Evolutionary conservation across 2,888 invertebrate species (phyloP), one percentile per base, ranked within the genome.

Genomic region (Eupithecia subumbrata): DNA sequence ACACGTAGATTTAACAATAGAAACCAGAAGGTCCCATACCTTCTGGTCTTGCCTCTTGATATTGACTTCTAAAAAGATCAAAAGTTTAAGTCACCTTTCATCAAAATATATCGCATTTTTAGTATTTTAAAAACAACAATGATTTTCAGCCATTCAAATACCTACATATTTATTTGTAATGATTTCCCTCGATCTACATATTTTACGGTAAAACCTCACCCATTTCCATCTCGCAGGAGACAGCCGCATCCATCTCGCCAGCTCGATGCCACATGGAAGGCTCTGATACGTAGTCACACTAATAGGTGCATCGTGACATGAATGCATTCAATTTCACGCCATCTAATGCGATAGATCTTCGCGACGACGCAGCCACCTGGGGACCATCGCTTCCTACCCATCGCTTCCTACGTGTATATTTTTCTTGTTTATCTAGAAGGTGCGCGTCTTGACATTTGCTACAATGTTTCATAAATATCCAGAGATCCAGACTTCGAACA

Each of bases 261-360:
- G 72, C 73, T 77, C 67, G 72, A 71, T 75, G 67, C 68, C 48
- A 43, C 48, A 34, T 73, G 16, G 66, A 69, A 72, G 45, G 18
- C 48, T 68, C 60, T 72, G 77, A 73, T 71, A 75, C 73, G 73
- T 73, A 71, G 71, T 75, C 74, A 68, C 74, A 70, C 52, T 75
- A 77, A 74, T 75, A 72, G 72, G 70, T 77, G 77, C 77, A 77
- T 45, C 68, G 74, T 73, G 52, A 70, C 74, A 73, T 74, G 71
- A 71, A 75, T 71, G 70, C 77, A 77, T 72, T 71, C 77, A 77
- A 77, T 77, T 77, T 77, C 77, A 77, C 77, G 77, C 71, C 64
- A 12, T 16, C 64, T 75, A 75, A 73, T 77, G 75, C 75, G 37
- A 75, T 77, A 73, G 71, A 75, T 75, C 77, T 72, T 72, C 34